Base-by-base conservation (phyloP, 1,140 invertebrate species). In the Agrilus planipennis region DNA sequence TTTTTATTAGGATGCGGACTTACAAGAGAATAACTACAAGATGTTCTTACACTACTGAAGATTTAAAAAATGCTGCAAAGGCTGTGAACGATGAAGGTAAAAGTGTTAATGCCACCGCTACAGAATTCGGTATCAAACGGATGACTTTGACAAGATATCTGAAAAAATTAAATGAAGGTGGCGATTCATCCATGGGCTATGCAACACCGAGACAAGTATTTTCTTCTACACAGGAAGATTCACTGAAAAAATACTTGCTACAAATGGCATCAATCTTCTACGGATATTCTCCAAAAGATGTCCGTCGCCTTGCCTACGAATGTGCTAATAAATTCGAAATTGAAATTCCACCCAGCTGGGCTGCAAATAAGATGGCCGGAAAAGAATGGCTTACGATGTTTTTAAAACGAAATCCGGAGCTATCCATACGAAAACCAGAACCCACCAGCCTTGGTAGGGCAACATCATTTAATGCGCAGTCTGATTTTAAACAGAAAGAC, bases 391-490 rank as follows among this genome's bases (percentile, higher is more conserved):
- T 64, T 31, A 39, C 32, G 31, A 45, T 39, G 4, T 67, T 66
- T 42, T 46, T 57, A 39, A 53, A 58, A 47, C 34, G 62, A 15
- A 55, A 67, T 41, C 40, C 34, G 12, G 38, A 46, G n/a, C 21
- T 69, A 16, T 55, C 52, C 25, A 37, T 67, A 18, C 39, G 58
- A 35, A 58, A 45, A 45, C 64, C 66, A 41, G 61, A 67, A 49
- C 52, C 54, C 32, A 63, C 60, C 19, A 63, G 64, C 43, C 39
- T 67, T 31, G 50, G 58, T 2, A 46, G 61, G 42, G 58, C 57
- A 16, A 65, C 58, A 2, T 48, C 52, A 11, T 67, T 70, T 46
- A 69, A 68, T n/a, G n/a, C n/a, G n/a, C n/a, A n/a, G n/a, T n/a
- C n/a, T n/a, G n/a, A n/a, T n/a, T n/a, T n/a, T n/a, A n/a, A n/a